Evolutionary conservation across 2,797 vertebrate species (phyloP).

Genomic region (Apodemus agrarius): DNA sequence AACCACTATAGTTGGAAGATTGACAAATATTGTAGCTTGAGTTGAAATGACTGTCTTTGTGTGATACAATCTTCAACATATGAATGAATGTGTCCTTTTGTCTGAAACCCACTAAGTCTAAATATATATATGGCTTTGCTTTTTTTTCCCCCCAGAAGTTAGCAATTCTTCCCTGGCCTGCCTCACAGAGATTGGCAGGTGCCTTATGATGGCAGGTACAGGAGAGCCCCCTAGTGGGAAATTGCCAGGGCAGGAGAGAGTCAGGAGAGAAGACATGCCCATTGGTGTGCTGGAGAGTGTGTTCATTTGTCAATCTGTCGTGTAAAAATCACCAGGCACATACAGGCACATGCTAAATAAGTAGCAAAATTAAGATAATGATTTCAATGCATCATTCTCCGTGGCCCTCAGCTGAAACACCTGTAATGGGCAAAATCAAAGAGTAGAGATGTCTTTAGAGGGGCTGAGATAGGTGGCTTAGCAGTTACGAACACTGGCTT

Average conservation of each 20-base stretch:
- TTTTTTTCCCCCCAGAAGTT: not conserved
- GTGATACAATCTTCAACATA: not conserved
- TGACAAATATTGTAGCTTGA: constrained; percentile 7
- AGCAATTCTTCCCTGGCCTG: constrained; percentile 65
- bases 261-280: not conserved
- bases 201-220: not conserved
- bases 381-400: not conserved
- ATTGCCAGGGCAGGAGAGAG: not conserved
- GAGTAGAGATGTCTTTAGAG: not conserved
- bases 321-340: not conserved
- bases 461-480: not conserved
- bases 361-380: not conserved
- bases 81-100: constrained; percentile 38
- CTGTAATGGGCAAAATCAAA: not conserved
- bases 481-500: not conserved
- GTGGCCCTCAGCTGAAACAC: not conserved
- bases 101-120: not conserved
- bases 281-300: not conserved
- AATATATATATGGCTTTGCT: not conserved
- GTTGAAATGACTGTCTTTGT: not conserved
- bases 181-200: constrained; percentile 22
- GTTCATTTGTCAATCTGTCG: not conserved
- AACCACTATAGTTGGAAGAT: not conserved
- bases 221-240: constrained; percentile 84
- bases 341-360: not conserved